phyloP scores from a whole-genome alignment of 2,888 invertebrate genomes.

The Melanargia galathea region DNA sequence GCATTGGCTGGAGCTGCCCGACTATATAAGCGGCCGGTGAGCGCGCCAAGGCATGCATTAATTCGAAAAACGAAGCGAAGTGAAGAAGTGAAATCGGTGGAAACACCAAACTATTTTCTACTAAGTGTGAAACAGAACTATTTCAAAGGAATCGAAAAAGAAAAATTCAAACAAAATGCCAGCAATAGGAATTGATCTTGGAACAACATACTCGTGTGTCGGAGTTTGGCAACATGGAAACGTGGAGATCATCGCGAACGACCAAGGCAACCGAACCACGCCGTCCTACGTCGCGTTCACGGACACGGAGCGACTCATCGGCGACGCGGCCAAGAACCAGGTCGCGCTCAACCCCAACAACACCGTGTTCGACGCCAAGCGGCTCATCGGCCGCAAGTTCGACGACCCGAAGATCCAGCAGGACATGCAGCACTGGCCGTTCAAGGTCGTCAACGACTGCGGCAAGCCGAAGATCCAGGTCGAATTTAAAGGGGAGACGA shows the following conservation, averaged over 20 bases:
- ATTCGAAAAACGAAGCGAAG: conserved; percentile 60
- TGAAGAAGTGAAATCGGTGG: conserved; percentile 48
- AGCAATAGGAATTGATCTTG: conserved; percentile 84
- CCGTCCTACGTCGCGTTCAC: conserved; percentile 95
- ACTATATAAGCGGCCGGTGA: conserved; percentile 53
- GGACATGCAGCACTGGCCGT: conserved; percentile 93
- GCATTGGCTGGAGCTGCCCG: conserved; percentile 50
- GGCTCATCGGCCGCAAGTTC: conserved; percentile 90
- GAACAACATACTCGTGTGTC: conserved; percentile 93
- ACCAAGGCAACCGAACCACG: conserved; percentile 93
- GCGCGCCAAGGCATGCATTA: conserved; percentile 65
- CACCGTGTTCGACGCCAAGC: conserved; percentile 90
- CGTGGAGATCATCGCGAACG: conserved; percentile 93
- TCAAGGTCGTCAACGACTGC: conserved; percentile 85
- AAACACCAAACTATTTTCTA: conserved; percentile 41
- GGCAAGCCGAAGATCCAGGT: conserved; percentile 87
- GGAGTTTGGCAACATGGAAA: conserved; percentile 92
- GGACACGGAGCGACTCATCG: conserved; percentile 91
- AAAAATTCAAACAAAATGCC: conserved; percentile 54
- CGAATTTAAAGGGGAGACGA: conserved; percentile 84
- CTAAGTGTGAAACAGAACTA: neutral
- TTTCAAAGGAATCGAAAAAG: conserved; percentile 5
- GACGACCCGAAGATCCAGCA: conserved; percentile 88
- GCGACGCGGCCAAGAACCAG: conserved; percentile 94
- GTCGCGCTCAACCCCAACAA: conserved; percentile 89